A percentile compares a stretch with the other conserved stretches of the same genome.
Evolutionary conservation across 2,888 invertebrate genomes (phyloP).

Genomic region (Pseudococcus viburni): DNA sequence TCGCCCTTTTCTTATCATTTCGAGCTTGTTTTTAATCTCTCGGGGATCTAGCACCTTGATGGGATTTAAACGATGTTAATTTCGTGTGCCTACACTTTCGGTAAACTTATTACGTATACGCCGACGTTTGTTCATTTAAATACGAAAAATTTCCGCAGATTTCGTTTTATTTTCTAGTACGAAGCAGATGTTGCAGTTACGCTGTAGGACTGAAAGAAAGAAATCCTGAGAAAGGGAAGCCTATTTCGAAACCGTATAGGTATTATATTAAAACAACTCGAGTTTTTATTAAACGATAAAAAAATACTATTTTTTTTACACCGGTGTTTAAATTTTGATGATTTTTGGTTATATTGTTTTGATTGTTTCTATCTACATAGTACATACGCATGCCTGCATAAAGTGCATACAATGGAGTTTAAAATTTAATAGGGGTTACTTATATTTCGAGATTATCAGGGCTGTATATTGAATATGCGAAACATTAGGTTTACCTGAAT

Average conservation of each 20-base stretch:
- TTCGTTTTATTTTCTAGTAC: not conserved
- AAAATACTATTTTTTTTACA: not conserved
- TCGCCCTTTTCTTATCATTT: slow-evolving; percentile 35
- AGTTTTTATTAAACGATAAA: slow-evolving; percentile 17
- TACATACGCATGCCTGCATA: not conserved
- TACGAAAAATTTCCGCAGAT: slow-evolving; percentile 20
- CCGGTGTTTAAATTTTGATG: not conserved
- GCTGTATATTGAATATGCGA: not conserved
- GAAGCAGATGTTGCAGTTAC: not conserved
- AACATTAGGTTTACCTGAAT: too few species aligned
- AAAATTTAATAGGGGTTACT: not conserved
- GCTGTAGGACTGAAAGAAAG: not conserved
- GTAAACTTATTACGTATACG: slow-evolving; percentile 30
- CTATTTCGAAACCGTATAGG: not conserved
- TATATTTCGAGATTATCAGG: not conserved
- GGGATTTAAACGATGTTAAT: slow-evolving; percentile 52
- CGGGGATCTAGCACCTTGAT: slow-evolving; percentile 26
- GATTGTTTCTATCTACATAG: not conserved
- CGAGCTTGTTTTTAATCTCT: slow-evolving; percentile 22
- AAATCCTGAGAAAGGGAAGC: not conserved
- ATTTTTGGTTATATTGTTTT: not conserved
- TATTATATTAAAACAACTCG: not conserved
- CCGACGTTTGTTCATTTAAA: slow-evolving; percentile 28
- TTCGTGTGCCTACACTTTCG: slow-evolving; percentile 29
- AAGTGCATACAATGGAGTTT: not conserved